Conservation (phyloP, 2,797 vertebrate genomes). For the Hirundo rustica region DNA sequence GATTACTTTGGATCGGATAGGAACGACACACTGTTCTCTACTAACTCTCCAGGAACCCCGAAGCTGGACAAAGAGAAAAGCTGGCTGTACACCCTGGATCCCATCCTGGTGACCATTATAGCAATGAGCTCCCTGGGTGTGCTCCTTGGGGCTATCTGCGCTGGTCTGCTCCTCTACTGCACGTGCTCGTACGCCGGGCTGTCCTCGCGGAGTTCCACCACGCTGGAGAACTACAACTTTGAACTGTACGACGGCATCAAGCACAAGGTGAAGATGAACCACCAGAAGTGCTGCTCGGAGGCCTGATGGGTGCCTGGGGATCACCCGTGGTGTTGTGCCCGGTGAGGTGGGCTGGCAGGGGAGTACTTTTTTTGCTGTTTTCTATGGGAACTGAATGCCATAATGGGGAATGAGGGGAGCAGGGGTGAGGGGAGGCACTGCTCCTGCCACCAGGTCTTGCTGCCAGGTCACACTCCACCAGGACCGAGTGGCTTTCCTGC, state of each 20-base stretch:
- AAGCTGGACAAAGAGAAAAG: conserved; percentile 89
- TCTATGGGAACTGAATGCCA: conserved; percentile 78
- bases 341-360: conserved; percentile 56
- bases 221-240: conserved; percentile 98
- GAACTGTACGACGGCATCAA: conserved; percentile 97
- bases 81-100: conserved; percentile 94
- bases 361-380: conserved; percentile 62
- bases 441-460: neutral
- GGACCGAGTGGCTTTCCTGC: neutral
- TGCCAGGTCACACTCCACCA: neutral
- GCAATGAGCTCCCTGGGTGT: conserved; percentile 97
- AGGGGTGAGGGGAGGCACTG: conserved; percentile 22
- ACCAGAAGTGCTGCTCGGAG: conserved; percentile 96
- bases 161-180: conserved; percentile 94
- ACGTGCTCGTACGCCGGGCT: conserved; percentile 92
- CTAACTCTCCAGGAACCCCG: conserved; percentile 83
- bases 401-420: conserved; percentile 45
- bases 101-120: conserved; percentile 97
- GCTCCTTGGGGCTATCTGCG: conserved; percentile 91
- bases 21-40: conserved; percentile 81
- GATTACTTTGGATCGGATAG: conserved; percentile 86
- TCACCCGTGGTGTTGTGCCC: conserved; percentile 50
- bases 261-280: conserved; percentile 98
- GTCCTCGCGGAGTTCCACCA: conserved; percentile 93
- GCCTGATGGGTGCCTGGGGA: conserved; percentile 79